Evolutionary conservation across 2,113 vertebrate genomes (phyloP).

Genomic region (Rhinoderma darwinii): DNA sequence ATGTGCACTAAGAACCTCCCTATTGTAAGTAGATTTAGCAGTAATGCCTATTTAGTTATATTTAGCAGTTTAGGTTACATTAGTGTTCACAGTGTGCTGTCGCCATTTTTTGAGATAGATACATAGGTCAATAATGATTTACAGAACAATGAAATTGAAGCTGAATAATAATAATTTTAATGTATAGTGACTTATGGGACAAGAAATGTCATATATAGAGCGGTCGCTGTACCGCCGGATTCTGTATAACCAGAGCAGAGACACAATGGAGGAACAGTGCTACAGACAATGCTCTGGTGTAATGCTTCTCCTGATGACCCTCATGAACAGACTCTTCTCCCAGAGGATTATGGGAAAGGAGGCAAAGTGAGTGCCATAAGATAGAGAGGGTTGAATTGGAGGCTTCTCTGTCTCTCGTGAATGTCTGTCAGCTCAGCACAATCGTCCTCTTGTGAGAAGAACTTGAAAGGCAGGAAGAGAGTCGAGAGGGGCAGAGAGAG

Average conservation of each 20-base stretch:
- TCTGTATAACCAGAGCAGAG: neutral
- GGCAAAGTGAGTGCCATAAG: constrained; percentile 5
- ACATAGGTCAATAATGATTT: neutral
- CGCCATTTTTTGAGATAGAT: neutral
- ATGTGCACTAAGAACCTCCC: no score
- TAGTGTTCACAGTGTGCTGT: no score
- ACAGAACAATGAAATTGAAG: neutral
- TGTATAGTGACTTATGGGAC: neutral
- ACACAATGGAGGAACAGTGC: constrained; percentile 12
- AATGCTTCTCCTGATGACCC: constrained; percentile 25
- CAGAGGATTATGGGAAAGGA: constrained; percentile 32
- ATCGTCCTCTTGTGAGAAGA: constrained; percentile 54
- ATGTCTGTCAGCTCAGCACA: constrained; percentile 54
- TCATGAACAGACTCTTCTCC: neutral
- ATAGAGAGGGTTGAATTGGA: constrained; percentile 41
- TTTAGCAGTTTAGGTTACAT: no score
- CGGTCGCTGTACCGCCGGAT: neutral
- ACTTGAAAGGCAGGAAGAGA: constrained; percentile 57
- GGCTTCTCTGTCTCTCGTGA: constrained; percentile 43
- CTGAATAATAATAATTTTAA: neutral
- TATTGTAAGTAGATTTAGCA: no score
- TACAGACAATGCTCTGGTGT: constrained; percentile 22
- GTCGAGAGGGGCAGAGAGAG: neutral
- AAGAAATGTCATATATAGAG: neutral
- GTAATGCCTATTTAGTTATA: no score